Evolutionary conservation across 2,888 invertebrate genomes (phyloP), one percentile per base, ranked within the genome.

Genomic region (Agrochola lychnidis): DNA sequence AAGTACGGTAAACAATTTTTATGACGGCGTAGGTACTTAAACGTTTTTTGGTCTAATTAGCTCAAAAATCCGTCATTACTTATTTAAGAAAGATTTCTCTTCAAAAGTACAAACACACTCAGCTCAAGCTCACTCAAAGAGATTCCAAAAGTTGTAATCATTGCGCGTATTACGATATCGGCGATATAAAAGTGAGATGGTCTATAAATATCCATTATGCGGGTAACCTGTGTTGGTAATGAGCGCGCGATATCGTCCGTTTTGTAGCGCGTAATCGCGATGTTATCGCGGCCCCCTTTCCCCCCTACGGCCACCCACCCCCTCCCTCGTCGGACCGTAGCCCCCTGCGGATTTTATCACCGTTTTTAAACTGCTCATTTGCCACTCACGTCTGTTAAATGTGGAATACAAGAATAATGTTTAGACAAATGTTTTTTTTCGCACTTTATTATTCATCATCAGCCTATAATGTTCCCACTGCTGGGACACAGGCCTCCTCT

Each of bases 251-350:
- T 94, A 94, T 94, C 93, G 91, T 89, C 90, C 95, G 95, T 96
- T 96, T 96, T 96, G 96, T 96, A 94, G 92, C 94, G 93, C 89
- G 93, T 96, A 95, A 96, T 96, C 94, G 94, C 91, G 96, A 96
- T 96, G 92, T 81, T 87, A 87, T 87, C 87, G 79, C 68, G 53
- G 79, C 83, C 85, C 79, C 75, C 59, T 36, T 64, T 42, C 51
- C 73, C 83, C 86, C 82, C 75, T 78, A 69, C 81, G 79, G 81
- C 70, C 76, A 83, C 81, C 84, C 84, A 81, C 82, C 83, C 82
- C 86, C 85, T 82, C 81, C 84, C 74, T 87, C 92, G 89, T 79
- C 92, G 90, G 91, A 93, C 91, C 94, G 92, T 91, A 91, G 90
- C 93, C 93, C 92, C 91, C 91, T 78, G 66, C 67, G 84, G 85